Evolutionary conservation across 2,888 invertebrate genomes (phyloP), one percentile per base, ranked within the genome.

Genomic region (Lathronympha strigana): DNA sequence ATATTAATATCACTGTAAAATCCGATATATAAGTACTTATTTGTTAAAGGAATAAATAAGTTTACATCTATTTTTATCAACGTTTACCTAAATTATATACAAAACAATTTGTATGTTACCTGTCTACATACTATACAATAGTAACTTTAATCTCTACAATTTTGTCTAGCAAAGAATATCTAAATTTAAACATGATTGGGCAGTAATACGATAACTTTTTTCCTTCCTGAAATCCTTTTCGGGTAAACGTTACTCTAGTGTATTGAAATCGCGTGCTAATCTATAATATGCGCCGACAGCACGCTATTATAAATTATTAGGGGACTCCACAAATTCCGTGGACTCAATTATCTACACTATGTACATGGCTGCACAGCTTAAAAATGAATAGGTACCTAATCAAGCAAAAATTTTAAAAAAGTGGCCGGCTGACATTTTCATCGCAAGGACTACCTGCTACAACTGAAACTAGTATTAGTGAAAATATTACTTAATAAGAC

Each of bases 1-100:
- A 80, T 78, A 74, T 73, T 85, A 88, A 81, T 90, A 90, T 90
- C 89, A 90, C 89, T 87, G 74, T 78, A 77, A 79, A 80, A 79
- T 90, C 90, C 89, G 87, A 89, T 89, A 89, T 86, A 88, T 73
- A 75, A 69, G 77, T 82, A 79, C 73, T 72, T 74, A 68, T 71
- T 71, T 74, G 72, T 63, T 70, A 77, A 77, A 68, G 57, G 25
- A 77, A 77, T 79, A 76, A 72, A 47, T 60, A 53, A 43, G 51
- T 47, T 47, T 53, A 60, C 11, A 17, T 17, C 36, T 53, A 45
- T 3, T 9, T 50, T 40, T 40, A 17, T 17, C 5, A 28, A 4
- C 43, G 38, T 19, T 9, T 54, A 58, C 69, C 63, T 75, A 76
- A 63, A 68, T 53, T 6, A 61, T 61, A 21, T 61, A 50, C 61